Evolutionary conservation across 2,888 invertebrate species (phyloP), one percentile per base, ranked within the genome.

Genomic region (Mythimna ferrago): DNA sequence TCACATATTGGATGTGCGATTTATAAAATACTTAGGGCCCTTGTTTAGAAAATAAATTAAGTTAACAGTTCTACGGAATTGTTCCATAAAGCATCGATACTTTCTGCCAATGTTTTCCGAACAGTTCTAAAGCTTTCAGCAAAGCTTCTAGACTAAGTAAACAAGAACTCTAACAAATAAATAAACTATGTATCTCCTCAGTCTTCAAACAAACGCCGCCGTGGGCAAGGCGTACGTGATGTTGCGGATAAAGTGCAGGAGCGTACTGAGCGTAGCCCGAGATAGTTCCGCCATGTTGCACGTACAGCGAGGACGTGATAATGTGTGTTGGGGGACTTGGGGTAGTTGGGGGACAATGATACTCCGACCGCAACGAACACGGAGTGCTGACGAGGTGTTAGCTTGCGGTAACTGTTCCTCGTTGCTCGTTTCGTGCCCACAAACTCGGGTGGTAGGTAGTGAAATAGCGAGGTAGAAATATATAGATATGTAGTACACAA

Each of bases 261-360:
- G 44, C 35, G 64, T 53, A 66, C 48, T 66, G 63, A 61, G 35
- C 35, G 64, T 53, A 66, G 53, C 69, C 70, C 58, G 56, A 73
- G 73, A 69, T 74, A 66, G 75, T 70, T 69, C 41, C 38, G 66
- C 19, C 58, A 21, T 79, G 73, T 73, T 73, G 74, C 83, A 69
- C 80, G 83, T 67, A 83, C 26, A 56, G 41, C 57, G 35, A 73
- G 32, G 62, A 83, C 66, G 80, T 80, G 83, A 26, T 16, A 80
- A 80, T 80, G 68, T 78, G 56, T 57, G 54, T 61, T 21, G 61
- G 61, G 35, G 62, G 10, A 11, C 53, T 9, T 10, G 41, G 41
- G 58, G 26, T n/a, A 16, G 32, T 19, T 19, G 57, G 32, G 32
- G 61, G n/a, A 19, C n/a, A 21, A 41, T 32, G 26, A 56, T 64